These are phyloP conservation scores for Rhabditophanes sp. DNA, from an alignment of 2,888 invertebrate species.

Conservation along the genomic window DNA sequence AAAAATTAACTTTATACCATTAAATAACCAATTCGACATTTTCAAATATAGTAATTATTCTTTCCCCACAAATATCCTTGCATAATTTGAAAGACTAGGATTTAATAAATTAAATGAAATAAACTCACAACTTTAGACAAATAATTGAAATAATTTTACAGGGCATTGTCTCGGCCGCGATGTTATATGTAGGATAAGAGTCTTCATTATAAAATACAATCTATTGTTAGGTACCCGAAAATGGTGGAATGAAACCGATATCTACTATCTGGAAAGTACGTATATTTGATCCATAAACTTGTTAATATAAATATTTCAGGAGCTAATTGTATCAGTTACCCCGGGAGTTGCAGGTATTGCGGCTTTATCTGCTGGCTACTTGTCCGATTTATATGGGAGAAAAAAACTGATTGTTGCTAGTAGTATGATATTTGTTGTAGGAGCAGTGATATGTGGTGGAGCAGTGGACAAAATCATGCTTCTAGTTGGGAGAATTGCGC, in stretches of 20 bases:
- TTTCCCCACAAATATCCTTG: too few relatives aligned
- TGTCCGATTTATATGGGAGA: slow-evolving; percentile 49
- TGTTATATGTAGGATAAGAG: too few relatives aligned
- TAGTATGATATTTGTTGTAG: slow-evolving; percentile 48
- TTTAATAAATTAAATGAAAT: too few relatives aligned
- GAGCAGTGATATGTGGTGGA: slow-evolving; percentile 45
- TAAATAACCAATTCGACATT: too few relatives aligned
- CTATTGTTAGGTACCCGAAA: too few relatives aligned
- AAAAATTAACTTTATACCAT: too few relatives aligned
- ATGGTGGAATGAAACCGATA: slow-evolving; percentile 22
- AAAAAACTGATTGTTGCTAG: slow-evolving; percentile 49
- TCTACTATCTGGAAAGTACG: slow-evolving; percentile 27
- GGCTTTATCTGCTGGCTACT: slow-evolving; percentile 40
- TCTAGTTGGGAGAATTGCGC: slow-evolving; percentile 12
- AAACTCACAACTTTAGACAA: too few relatives aligned
- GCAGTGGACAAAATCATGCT: slow-evolving; percentile 20
- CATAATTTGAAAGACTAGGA: too few relatives aligned
- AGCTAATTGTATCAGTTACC: slow-evolving; percentile 28
- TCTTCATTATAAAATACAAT: too few relatives aligned
- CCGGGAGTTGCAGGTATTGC: slow-evolving; percentile 21
- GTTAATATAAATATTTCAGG: not conserved
- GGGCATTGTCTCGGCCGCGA: slow-evolving; percentile 42
- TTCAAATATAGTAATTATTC: too few relatives aligned
- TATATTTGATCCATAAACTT: not conserved
- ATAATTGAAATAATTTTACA: too few relatives aligned